phyloP scores from a whole-genome alignment of 2,888 invertebrate genomes.

The Xanthia togata region DNA sequence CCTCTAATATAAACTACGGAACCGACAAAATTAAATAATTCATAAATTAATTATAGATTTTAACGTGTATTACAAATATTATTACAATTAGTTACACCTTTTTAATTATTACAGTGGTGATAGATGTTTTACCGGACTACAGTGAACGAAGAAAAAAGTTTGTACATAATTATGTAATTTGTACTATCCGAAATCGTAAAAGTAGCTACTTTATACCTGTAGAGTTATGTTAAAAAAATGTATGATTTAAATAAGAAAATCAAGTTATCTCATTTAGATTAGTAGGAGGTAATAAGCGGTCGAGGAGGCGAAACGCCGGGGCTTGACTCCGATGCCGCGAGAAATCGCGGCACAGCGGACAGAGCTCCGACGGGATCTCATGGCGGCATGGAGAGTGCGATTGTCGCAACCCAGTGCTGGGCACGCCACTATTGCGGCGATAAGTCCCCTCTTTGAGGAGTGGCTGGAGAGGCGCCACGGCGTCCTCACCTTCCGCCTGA shows the following conservation, averaged over 20 bases:
- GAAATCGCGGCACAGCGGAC: too few species aligned
- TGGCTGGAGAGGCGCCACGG: too few species aligned
- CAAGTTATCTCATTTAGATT: not conserved
- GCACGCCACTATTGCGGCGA: too few species aligned
- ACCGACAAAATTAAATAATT: constrained; percentile 79
- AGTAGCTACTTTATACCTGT: not conserved
- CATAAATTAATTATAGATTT: constrained; percentile 74
- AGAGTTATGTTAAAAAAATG: not conserved
- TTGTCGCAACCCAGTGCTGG: too few species aligned
- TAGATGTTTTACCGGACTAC: constrained; percentile 4
- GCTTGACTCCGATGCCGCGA: too few species aligned
- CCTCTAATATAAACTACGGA: constrained; percentile 79
- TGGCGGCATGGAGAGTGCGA: too few species aligned
- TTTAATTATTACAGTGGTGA: constrained; percentile 35
- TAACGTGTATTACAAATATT: constrained; percentile 59
- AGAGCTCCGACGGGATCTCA: too few species aligned
- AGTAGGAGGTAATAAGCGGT: too few species aligned
- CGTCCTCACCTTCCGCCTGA: too few species aligned
- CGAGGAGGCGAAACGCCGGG: too few species aligned
- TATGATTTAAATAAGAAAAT: not conserved
- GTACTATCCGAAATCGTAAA: not conserved
- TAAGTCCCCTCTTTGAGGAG: too few species aligned
- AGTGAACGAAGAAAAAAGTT: not conserved
- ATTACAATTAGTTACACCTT: constrained; percentile 40
- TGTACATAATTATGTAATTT: not conserved